Percentiles rank a stretch among this genome's conserved stretches.
These are phyloP conservation scores for Sthenelais limicola DNA, from an alignment of 2,888 invertebrate species.

Conservation along the genomic window DNA sequence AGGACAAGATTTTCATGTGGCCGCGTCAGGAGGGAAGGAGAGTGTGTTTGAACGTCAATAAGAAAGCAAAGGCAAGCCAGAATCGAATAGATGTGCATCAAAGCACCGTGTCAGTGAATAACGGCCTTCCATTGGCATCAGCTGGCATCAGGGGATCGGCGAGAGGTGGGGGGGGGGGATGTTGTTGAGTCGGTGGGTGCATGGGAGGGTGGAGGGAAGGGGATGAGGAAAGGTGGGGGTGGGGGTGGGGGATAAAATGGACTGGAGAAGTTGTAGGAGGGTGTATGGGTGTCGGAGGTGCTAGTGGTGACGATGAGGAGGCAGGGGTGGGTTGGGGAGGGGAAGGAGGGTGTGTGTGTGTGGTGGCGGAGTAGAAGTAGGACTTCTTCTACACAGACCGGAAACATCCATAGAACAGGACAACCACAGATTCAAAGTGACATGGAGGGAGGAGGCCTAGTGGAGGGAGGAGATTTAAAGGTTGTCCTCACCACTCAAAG, in stretches of 20 bases:
- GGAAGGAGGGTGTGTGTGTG: background rate
- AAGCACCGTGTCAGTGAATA: background rate
- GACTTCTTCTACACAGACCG: no score
- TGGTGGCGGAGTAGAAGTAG: background rate
- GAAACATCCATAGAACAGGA: no score
- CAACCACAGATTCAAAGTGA: no score
- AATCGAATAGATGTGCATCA: conserved; percentile 24
- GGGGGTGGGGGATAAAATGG: background rate
- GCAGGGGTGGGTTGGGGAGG: background rate
- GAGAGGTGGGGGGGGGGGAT: conserved; percentile 9
- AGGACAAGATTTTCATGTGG: background rate
- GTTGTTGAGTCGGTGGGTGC: conserved; percentile 3
- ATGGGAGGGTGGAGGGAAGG: background rate
- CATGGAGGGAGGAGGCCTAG: no score
- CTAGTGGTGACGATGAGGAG: background rate
- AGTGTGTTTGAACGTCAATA: conserved; percentile 26
- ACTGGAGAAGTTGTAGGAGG: background rate
- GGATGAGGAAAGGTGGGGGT: conserved; percentile 11
- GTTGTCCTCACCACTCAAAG: no score
- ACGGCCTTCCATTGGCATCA: background rate
- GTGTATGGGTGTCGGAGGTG: background rate
- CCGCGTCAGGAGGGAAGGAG: background rate
- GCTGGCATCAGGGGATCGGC: conserved; percentile 21
- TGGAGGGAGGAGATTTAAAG: background rate
- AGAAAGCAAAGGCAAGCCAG: conserved; percentile 16